These are phyloP conservation scores for Coracopsis vasa DNA, from an alignment of 2,113 vertebrate genomes.

Conservation along the genomic window DNA sequence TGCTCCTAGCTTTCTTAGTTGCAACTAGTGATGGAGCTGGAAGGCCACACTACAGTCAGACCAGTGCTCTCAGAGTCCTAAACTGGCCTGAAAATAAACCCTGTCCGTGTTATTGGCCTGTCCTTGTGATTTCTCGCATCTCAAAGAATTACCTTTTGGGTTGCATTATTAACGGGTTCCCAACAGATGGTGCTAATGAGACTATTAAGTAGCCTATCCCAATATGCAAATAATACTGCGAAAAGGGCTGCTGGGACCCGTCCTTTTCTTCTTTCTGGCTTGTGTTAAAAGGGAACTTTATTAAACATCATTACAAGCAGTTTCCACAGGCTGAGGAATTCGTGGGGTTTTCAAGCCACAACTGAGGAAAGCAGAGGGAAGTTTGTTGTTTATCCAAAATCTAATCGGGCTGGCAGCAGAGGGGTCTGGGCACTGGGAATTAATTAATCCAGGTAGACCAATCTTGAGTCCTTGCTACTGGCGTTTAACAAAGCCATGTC, in stretches of 20 bases:
- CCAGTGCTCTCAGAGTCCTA: neutral
- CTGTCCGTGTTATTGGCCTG: neutral
- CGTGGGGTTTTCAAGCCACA: neutral
- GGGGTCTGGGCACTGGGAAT: neutral
- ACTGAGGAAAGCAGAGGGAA: neutral
- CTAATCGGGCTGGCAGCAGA: neutral
- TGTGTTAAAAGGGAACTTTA: neutral
- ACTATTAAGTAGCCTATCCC: conserved; percentile 44
- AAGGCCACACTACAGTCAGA: neutral
- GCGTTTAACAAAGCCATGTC: conserved; percentile 58
- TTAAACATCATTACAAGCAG: neutral
- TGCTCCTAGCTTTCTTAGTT: neutral
- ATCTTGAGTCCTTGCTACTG: conserved; percentile 29
- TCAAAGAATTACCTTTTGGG: neutral
- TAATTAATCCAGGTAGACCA: conserved; percentile 38
- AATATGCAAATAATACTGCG: conserved; percentile 20
- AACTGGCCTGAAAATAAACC: neutral
- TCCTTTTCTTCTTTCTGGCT: neutral
- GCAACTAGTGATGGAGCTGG: neutral
- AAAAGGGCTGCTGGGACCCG: conserved; percentile 18
- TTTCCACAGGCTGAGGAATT: neutral
- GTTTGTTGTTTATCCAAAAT: conserved; percentile 3
- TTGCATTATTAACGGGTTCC: conserved; percentile 44
- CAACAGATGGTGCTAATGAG: conserved; percentile 58
- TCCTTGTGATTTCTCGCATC: neutral